A percentile compares a stretch with the other conserved stretches of the same genome.
phyloP scores from a whole-genome alignment of 2,888 invertebrate genomes.

The Chloroclysta siterata region DNA sequence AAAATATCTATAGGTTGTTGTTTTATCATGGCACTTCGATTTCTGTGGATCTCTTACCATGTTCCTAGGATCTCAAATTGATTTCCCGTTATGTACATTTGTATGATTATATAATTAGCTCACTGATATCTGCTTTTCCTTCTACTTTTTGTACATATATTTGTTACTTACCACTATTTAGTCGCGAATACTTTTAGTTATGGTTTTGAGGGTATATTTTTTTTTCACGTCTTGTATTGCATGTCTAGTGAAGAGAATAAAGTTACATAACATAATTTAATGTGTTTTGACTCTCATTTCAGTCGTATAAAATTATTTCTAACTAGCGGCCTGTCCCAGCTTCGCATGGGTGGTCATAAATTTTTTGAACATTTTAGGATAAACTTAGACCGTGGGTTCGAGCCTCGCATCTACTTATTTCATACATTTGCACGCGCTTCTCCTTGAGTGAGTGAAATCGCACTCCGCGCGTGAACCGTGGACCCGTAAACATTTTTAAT shows the following conservation, averaged over 20 bases:
- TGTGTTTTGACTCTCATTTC: conserved; percentile 12
- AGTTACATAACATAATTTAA: conserved; percentile 61
- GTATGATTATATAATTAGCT: conserved; percentile 20
- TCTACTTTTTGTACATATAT: conserved; percentile 59
- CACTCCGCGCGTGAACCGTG: too few relatives aligned
- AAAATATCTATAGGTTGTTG: background rate
- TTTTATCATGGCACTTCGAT: conserved; percentile 44
- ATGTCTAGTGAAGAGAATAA: conserved; percentile 82
- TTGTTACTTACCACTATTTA: conserved; percentile 78
- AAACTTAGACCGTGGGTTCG: too few relatives aligned
- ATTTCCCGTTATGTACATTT: conserved; percentile 40
- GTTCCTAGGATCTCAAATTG: conserved; percentile 59
- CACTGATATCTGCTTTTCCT: conserved; percentile 32
- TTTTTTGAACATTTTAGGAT: too few relatives aligned
- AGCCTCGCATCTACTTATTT: too few relatives aligned
- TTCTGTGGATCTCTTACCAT: conserved; percentile 59
- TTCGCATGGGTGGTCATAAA: too few relatives aligned
- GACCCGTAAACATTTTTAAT: too few relatives aligned
- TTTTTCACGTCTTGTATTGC: conserved; percentile 69
- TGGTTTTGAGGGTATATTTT: conserved; percentile 64
- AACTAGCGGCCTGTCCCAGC: too few relatives aligned
- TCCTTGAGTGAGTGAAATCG: too few relatives aligned
- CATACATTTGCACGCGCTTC: too few relatives aligned
- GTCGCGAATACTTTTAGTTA: conserved; percentile 60
- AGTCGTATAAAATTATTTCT: too few relatives aligned